Evolutionary conservation across 2,113 vertebrate species (phyloP).

Genomic region (Boulengeromyrus knoepffleri): DNA sequence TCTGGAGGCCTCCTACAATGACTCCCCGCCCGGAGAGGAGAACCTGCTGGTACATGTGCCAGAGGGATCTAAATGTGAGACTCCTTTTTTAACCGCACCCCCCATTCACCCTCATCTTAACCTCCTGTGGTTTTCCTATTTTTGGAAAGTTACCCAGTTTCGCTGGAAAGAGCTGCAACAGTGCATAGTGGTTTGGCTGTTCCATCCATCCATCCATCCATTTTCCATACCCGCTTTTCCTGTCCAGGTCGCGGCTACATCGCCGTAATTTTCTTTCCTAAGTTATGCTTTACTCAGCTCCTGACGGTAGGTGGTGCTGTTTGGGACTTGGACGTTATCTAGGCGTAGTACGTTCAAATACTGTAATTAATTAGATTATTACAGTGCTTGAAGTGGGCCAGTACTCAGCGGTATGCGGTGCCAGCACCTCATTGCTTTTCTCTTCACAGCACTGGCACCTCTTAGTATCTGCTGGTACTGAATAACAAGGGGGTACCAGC

Average conservation of each 20-base stretch:
- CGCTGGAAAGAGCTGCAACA: neutral
- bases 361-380: neutral
- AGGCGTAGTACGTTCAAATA: neutral
- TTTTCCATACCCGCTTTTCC: neutral
- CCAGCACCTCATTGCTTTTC: neutral
- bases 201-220: neutral
- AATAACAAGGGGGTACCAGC: neutral
- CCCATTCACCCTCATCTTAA: neutral
- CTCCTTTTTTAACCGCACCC: neutral
- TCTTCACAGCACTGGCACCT: neutral
- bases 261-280: neutral
- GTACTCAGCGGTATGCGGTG: neutral
- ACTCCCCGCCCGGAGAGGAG: constrained; percentile 87
- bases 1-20: constrained; percentile 85
- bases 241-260: neutral
- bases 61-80: constrained; percentile 86
- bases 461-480: neutral
- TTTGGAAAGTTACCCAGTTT: neutral
- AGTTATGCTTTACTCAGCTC: neutral
- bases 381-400: neutral
- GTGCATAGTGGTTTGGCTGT: neutral
- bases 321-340: neutral
- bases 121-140: neutral
- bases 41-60: constrained; percentile 84
- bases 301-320: neutral